Evolutionary conservation across 2,797 vertebrate genomes (phyloP).

Genomic region (Enteromius viviparus): DNA sequence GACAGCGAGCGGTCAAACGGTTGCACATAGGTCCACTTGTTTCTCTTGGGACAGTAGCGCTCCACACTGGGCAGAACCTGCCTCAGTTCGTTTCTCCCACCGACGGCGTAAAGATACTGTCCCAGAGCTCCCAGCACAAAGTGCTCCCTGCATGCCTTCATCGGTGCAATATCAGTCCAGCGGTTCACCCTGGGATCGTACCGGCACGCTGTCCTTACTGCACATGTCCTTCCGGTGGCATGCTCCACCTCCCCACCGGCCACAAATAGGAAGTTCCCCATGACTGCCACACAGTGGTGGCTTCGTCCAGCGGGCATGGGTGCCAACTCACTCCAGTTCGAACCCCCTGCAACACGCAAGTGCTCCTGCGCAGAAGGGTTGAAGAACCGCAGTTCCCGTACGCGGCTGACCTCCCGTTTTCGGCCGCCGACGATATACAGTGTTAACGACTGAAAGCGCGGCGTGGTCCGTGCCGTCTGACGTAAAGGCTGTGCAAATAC

Average conservation of each 20-base stretch:
- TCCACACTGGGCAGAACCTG: constrained; percentile 96
- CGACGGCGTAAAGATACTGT: constrained; percentile 90
- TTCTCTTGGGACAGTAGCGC: constrained; percentile 94
- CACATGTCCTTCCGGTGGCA: constrained; percentile 86
- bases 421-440: constrained; percentile 92
- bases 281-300: constrained; percentile 92
- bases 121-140: constrained; percentile 92
- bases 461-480: constrained; percentile 89
- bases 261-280: constrained; percentile 95
- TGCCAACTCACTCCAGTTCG: constrained; percentile 93
- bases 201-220: constrained; percentile 90
- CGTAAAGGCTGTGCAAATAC: constrained; percentile 91
- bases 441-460: constrained; percentile 91
- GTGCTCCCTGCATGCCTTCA: constrained; percentile 97
- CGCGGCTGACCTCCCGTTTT: constrained; percentile 91
- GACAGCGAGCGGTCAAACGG: constrained; percentile 95
- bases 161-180: constrained; percentile 93
- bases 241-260: constrained; percentile 94
- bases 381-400: constrained; percentile 91
- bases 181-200: constrained; percentile 90
- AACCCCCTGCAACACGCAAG: constrained; percentile 83
- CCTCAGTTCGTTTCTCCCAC: constrained; percentile 92
- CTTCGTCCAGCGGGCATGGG: constrained; percentile 92
- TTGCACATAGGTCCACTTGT: constrained; percentile 96
- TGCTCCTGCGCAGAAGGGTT: constrained; percentile 88